Conservation (phyloP, 2,113 vertebrate genomes). For the Sebastes fasciatus region DNA sequence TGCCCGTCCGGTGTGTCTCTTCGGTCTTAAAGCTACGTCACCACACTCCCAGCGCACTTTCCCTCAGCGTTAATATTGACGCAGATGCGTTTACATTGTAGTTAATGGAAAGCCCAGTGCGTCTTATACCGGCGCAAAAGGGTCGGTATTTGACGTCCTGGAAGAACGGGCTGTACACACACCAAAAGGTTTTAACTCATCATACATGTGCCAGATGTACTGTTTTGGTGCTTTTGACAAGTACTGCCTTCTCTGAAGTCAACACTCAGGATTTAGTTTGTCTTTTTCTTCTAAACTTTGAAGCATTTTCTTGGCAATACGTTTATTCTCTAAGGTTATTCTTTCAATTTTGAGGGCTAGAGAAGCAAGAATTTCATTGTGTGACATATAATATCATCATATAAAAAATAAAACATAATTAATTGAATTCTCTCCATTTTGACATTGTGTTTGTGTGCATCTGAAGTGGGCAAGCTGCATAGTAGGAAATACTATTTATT, state of each 20-base stretch:
- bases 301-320: not conserved
- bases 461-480: conserved; percentile 6
- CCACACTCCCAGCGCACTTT: too few relatives aligned
- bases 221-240: not conserved
- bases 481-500: not conserved
- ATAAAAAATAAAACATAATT: not conserved
- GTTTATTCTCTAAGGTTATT: not conserved
- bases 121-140: too few relatives aligned
- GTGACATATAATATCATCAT: too few relatives aligned
- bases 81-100: too few relatives aligned
- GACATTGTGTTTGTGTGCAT: not conserved
- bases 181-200: not conserved
- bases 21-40: too few relatives aligned
- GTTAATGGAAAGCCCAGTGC: too few relatives aligned
- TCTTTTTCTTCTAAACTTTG: not conserved
- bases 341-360: not conserved
- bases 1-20: too few relatives aligned
- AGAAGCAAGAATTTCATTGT: not conserved
- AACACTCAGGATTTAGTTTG: not conserved
- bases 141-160: too few relatives aligned
- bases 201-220: not conserved
- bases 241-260: not conserved
- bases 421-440: not conserved
- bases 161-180: not conserved
- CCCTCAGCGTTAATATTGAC: too few relatives aligned